Evolutionary conservation across 37 sponge, comb jelly and placozoan species (phyloP), one percentile per base, ranked within the genome.

Genomic region (Corticium candelabrum): DNA sequence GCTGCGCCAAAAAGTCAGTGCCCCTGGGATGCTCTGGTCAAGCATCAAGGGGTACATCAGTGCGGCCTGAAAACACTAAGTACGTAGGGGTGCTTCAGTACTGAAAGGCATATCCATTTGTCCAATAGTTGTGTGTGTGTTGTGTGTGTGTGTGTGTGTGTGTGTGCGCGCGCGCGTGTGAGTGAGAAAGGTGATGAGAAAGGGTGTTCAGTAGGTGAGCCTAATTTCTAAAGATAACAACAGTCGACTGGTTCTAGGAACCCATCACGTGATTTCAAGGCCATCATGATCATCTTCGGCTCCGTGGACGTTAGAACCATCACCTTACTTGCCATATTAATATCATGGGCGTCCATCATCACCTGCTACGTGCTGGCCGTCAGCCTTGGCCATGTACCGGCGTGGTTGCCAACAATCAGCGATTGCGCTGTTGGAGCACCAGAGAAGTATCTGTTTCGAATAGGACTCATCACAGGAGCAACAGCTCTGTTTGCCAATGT

Each of bases 391-490:
- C 93, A 93, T 72, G 85, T 87, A 34, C 78, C 82, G 29, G 74
- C 85, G 1, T 93, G 90, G 88, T 83, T 93, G 2, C 93, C 93
- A 5, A 86, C 87, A 72, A 93, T 93, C 79, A 87, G 87, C 71
- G 87, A 80, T 57, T 93, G 93, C 79, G 93, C 89, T n/a, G 90
- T 89, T 1, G 71, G 67, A 21, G 37, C 84, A 32, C 93, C 93
- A 0, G 93, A 93, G 83, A 76, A 82, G 76, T 89, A 87, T 70
- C 68, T 67, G 37, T 93, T 93, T 77, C 40, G 93, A 27, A 71
- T 76, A 3, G 93, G 93, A 3, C 72, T 93, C 3, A 29, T 87
- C 40, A 31, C 77, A 0, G 92, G 86, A 11, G 89, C 86, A 0
- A 1, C 80, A n/a, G 56, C 30, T 50, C 78, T 91, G 35, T 70